These are phyloP conservation scores for Isichthys henryi DNA, from an alignment of 2,113 vertebrate genomes.

Conservation along the genomic window DNA sequence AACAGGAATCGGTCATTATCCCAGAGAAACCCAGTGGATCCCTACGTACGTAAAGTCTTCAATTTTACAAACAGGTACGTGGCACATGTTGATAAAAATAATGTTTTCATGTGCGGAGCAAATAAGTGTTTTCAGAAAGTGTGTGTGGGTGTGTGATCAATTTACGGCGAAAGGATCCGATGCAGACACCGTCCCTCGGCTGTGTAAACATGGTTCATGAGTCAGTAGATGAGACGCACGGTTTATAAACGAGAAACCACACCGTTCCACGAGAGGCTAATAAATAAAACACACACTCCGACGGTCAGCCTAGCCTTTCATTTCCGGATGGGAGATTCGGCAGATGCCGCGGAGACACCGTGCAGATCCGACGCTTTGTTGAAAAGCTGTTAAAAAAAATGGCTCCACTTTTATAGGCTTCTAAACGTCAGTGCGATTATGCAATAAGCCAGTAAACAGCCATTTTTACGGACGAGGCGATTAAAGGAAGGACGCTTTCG, in stretches of 20 bases:
- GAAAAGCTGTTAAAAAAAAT: not conserved
- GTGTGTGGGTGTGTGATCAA: not conserved
- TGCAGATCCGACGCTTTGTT: not conserved
- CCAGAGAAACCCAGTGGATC: not conserved
- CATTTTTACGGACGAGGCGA: not conserved
- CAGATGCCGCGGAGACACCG: not conserved
- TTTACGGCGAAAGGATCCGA: not conserved
- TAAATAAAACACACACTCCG: not conserved
- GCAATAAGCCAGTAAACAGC: not conserved
- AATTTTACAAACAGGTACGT: not conserved
- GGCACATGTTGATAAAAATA: not conserved
- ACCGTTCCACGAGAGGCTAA: not conserved
- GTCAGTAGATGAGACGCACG: not conserved
- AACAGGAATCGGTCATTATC: not conserved
- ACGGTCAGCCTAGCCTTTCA: not conserved
- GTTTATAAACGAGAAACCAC: not conserved
- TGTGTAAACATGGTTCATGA: not conserved
- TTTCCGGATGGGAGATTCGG: not conserved
- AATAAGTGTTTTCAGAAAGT: not conserved
- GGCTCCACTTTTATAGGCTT: not conserved
- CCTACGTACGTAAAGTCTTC: not conserved
- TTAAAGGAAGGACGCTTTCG: not conserved
- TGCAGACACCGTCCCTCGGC: not conserved
- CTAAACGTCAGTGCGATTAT: not conserved
- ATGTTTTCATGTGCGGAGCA: not conserved